These are phyloP conservation scores for Alentia gelatinosa DNA, from an alignment of 2,888 invertebrate genomes.

Conservation along the genomic window DNA sequence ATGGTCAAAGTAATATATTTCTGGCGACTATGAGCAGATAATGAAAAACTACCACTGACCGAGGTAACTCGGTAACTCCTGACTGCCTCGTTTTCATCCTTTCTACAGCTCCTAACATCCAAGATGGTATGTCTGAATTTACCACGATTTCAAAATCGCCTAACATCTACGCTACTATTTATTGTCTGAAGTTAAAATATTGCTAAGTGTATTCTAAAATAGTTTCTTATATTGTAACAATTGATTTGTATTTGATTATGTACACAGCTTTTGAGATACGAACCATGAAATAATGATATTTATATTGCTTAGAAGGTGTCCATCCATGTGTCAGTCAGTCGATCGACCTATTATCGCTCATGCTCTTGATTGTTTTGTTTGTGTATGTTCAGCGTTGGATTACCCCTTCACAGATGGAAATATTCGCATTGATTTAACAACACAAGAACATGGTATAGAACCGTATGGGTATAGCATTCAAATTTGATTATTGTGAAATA, in stretches of 20 bases:
- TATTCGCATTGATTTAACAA: no score
- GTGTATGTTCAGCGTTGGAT: no score
- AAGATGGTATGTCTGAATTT: neutral
- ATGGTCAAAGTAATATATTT: neutral
- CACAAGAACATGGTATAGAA: no score
- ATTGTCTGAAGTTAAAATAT: neutral
- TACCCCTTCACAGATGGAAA: no score
- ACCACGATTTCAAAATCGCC: neutral
- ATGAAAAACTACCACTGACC: neutral
- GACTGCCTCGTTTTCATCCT: constrained; percentile 36
- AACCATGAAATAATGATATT: neutral
- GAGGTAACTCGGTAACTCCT: neutral
- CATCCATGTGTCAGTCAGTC: neutral
- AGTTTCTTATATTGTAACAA: no score
- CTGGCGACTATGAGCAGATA: neutral
- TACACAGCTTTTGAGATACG: neutral
- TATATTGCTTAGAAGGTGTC: neutral
- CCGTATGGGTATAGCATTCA: no score
- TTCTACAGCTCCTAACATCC: neutral
- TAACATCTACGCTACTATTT: neutral
- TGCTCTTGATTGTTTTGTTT: neutral
- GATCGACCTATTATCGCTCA: neutral
- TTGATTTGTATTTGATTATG: no score
- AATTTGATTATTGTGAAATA: no score
- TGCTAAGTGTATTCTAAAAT: neutral